Evolutionary conservation across 2,888 invertebrate species (phyloP).

Genomic region (Listrodromus nycthemerus): DNA sequence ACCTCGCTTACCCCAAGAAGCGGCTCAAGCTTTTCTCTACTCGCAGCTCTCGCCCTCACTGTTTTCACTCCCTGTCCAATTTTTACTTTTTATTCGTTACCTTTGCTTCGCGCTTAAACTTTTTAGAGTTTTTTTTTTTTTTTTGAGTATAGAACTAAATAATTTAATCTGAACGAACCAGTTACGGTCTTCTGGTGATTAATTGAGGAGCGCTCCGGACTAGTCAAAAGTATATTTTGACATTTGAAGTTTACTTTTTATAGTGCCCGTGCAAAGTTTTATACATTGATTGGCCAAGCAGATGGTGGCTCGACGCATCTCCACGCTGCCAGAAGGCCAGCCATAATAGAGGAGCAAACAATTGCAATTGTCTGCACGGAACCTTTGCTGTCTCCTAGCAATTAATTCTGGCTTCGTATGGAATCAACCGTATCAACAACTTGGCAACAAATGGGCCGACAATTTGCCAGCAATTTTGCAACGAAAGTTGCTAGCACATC

Average conservation of each 20-base stretch:
- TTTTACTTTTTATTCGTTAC: constrained; percentile 1
- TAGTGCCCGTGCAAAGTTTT: neutral
- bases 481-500: too few relatives aligned
- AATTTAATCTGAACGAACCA: constrained; percentile 70
- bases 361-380: too few relatives aligned
- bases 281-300: neutral
- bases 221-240: neutral
- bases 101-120: neutral
- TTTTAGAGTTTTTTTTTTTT: neutral
- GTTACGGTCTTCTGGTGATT: neutral
- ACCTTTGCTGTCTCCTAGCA: too few relatives aligned
- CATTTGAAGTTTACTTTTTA: neutral
- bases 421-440: too few relatives aligned
- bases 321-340: too few relatives aligned
- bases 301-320: neutral
- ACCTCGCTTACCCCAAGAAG: constrained; percentile 39
- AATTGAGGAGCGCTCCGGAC: neutral
- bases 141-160: constrained; percentile 32
- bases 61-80: constrained; percentile 20
- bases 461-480: too few relatives aligned
- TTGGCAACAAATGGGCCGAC: too few relatives aligned
- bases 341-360: too few relatives aligned
- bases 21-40: constrained; percentile 62
- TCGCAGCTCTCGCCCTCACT: constrained; percentile 52
- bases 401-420: too few relatives aligned